Evolutionary conservation across 2,888 invertebrate genomes (phyloP), one percentile per base, ranked within the genome.

Genomic region (Sericinus montela): DNA sequence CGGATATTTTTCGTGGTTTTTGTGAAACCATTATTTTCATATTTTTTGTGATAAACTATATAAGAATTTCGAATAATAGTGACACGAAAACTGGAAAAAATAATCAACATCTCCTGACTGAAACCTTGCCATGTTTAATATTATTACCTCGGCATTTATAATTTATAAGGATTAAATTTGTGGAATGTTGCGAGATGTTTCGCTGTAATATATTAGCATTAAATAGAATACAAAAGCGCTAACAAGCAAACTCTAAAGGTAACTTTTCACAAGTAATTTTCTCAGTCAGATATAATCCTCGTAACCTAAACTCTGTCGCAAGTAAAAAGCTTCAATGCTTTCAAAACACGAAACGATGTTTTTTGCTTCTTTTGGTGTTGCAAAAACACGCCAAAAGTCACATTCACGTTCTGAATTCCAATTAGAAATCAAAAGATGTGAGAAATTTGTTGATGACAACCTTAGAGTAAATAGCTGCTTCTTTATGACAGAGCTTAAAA

Each of bases 291-390:
- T 48, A 43, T 48, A 48, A 48, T 48, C 30, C 36, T 14, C 14
- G 19, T 30, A 10, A 30, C 10, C 29, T 14, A 9, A 32, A 25
- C 39, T 25, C 1, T 29, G 23, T 37, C 41, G 11, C 38, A 38
- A 43, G 45, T 36, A 49, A 40, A 40, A 45, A 45, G 13, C 44
- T 45, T 35, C 40, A 49, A 45, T 49, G 45, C 40, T 49, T 36
- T 48, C 45, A 28, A 48, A 48, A 52, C 50, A 51, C 52, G 55
- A 40, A 51, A 37, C 34, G 45, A 52, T 48, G 46, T 55, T 49
- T 52, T 52, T 55, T 51, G 43, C 45, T 50, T 45, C 43, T 48
- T 48, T 42, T 36, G 45, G 29, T 45, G 41, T 45, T 28, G 46
- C 45, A 43, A 43, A 34, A 51, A 52, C 48, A 52, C 45, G 45